These are phyloP conservation scores for Cyrtodaria siliqua DNA, from an alignment of 2,888 invertebrate genomes.

Conservation along the genomic window DNA sequence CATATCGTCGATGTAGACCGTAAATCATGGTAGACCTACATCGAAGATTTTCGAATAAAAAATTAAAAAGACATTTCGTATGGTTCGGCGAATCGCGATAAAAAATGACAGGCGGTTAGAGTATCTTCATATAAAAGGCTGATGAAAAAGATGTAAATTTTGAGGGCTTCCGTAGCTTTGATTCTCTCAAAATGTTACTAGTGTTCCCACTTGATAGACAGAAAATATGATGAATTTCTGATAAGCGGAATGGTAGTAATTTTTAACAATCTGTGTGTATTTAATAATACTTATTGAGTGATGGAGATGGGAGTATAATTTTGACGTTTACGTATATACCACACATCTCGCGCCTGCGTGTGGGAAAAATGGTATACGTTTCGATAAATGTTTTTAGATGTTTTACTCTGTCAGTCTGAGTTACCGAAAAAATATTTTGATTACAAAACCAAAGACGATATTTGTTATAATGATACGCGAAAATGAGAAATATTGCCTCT, in stretches of 20 bases:
- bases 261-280: constrained; percentile 44
- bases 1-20: constrained; percentile 32
- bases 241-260: constrained; percentile 42
- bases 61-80: constrained; percentile 63
- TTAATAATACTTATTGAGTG: constrained; percentile 42
- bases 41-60: constrained; percentile 55
- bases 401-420: constrained; percentile 58
- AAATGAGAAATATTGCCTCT: constrained; percentile 32
- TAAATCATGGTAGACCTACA: constrained; percentile 63
- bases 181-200: not conserved
- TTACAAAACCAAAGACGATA: constrained; percentile 59
- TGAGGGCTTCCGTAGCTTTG: not conserved
- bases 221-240: constrained; percentile 52
- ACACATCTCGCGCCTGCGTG: constrained; percentile 58
- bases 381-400: constrained; percentile 66
- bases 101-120: constrained; percentile 59
- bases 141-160: constrained; percentile 57
- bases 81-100: constrained; percentile 49
- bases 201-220: constrained; percentile 52
- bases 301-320: constrained; percentile 25
- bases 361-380: constrained; percentile 60
- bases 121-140: constrained; percentile 53
- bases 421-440: constrained; percentile 57
- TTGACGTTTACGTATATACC: constrained; percentile 50
- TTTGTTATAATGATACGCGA: constrained; percentile 53